These are phyloP conservation scores for Sitophilus oryzae DNA, from an alignment of 1,140 invertebrate genomes.

Conservation along the genomic window DNA sequence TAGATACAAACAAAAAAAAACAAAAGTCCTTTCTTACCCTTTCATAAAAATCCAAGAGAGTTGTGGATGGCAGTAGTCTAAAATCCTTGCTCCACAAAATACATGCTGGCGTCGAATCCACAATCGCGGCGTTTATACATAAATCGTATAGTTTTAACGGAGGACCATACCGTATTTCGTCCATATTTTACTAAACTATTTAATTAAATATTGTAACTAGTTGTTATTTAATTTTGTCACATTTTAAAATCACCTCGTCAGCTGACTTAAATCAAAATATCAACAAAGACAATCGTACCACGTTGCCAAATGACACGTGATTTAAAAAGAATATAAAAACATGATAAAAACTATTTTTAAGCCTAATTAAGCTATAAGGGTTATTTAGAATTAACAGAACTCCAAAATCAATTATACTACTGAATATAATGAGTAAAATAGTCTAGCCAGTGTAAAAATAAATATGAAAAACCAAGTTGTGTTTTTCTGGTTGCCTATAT, in stretches of 20 bases:
- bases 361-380: no score
- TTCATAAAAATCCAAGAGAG: constrained; percentile 61
- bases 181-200: neutral
- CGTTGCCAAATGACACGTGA: no score
- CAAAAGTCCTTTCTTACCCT: constrained; percentile 49
- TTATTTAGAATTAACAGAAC: no score
- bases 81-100: constrained; percentile 30
- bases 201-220: neutral
- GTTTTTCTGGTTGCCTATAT: no score
- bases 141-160: constrained; percentile 25
- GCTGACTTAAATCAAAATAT: neutral
- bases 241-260: neutral
- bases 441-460: no score
- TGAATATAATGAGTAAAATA: no score
- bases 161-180: constrained; percentile 2
- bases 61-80: constrained; percentile 49
- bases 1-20: neutral
- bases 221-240: neutral
- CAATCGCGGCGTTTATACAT: constrained; percentile 25
- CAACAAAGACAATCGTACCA: neutral
- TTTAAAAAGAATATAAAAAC: no score
- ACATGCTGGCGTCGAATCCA: constrained; percentile 17
- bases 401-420: no score
- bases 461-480: no score
- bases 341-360: no score